Base-by-base conservation (phyloP, 1,140 invertebrate species). In the Sweltsa coloradensis region DNA sequence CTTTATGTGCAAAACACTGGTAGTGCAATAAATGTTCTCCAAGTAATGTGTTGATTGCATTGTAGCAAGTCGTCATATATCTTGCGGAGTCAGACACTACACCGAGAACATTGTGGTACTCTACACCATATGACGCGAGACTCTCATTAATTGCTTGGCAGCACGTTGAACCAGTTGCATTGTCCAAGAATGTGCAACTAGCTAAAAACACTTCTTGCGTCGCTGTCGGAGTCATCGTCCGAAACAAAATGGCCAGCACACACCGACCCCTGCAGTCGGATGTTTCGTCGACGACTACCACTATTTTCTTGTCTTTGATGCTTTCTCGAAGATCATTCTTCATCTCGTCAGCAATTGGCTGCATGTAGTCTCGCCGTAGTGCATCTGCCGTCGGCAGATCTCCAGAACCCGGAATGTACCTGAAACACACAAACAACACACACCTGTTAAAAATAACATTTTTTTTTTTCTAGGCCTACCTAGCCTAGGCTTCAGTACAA, bases 1-100 rank as follows among this genome's bases (percentile, higher is more conserved):
- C 19, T 46, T 46, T 41, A 36, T 46, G 44, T 37, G 44, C 23
- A 27, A 14, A 46, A n/a, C 44, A 46, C 19, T 46, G 27, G n/a
- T 37, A 22, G 21, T 37, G 31, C 13, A 46, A 4, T 36, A 46
- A n/a, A 13, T 46, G 26, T 23, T 40, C 44, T 7, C 44, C 44
- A 22, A 37, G n/a, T 16, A 36, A 3, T 21, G 39, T 34, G 14
- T 27, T 19, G 14, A 46, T 16, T 11, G 31, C 22, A 13, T 31
- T 22, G 14, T 22, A 19, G 23, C 44, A 46, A 22, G 11, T 46
- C 19, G n/a, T 46, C 44, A 46, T 45, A 11, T 46, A 46, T 23
- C 13, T 16, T 34, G 44, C 44, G 9, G 44, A 46, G 19, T 46
- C 44, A 7, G 27, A 40, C 27, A 43, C 44, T 13, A 41, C 16